Evolutionary conservation across 2,113 vertebrate genomes (phyloP), one percentile per base, ranked within the genome.

Genomic region (Salminus brasiliensis): DNA sequence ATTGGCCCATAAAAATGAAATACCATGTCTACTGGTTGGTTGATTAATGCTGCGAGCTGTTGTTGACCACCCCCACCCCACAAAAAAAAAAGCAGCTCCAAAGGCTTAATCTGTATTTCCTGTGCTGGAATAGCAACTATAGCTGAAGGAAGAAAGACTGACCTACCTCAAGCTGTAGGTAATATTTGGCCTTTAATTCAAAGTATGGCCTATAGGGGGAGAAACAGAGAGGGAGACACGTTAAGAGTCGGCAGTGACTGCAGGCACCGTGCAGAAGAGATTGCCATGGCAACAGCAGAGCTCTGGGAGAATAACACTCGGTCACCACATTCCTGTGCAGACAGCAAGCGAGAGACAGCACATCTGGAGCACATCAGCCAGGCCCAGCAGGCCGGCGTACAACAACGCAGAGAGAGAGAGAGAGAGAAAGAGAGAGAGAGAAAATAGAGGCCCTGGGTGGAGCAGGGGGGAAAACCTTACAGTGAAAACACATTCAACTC

Each of bases 131-230:
- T 12, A 10, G 30, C 5, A 27, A 36, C 5, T 1, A n/a, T 62
- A 76, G 70, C n/a, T 12, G 72, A 43, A 15, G 12, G 41, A 49
- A 52, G 18, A 49, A 57, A 73, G 78, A 13, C n/a, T 10, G 15
- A 45, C 85, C 55, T 92, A 99, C 98, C 97, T 99, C 97, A 1
- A 99, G 94, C 23, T 98, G 96, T 11, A 98, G 88, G 1, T 98
- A 99, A 89, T 98, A 99, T 87, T 96, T 98, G 0, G 95, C 94
- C 91, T 99, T 99, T 77, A 99, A 92, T 88, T 99, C 98, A 92
- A 98, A 99, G 88, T 99, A 99, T 59, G 98, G 97, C 88, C 97
- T 99, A 88, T 72, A 89, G 87, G 72, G 83, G 84, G 83, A 88
- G 82, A 82, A 79, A 87, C 18, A 86, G 76, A 81, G 74, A 79